A percentile compares a stretch with the other conserved stretches of the same genome.
phyloP scores from a whole-genome alignment of 2,888 invertebrate species.

The Drosophila kuntzei region DNA sequence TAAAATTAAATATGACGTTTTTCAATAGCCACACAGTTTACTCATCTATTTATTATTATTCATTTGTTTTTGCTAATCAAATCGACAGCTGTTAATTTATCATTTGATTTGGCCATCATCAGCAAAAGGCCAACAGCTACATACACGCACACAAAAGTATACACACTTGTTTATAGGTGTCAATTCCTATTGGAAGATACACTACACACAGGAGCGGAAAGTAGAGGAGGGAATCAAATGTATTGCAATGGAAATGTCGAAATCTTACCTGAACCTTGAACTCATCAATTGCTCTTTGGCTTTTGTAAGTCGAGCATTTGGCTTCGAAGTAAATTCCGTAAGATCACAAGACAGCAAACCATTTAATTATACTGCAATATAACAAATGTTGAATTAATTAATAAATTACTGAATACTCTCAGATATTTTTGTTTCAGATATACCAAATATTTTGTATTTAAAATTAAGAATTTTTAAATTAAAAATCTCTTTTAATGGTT shows the following conservation, averaged over 20 bases:
- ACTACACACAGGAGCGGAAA: neutral
- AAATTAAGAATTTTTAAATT: too few relatives aligned
- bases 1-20: neutral
- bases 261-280: neutral
- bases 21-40: neutral
- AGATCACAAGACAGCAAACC: too few relatives aligned
- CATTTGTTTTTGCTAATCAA: conserved; percentile 50
- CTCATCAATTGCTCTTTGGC: neutral
- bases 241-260: neutral
- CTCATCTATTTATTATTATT: conserved; percentile 35
- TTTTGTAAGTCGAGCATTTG: neutral
- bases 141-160: neutral
- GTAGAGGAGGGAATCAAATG: neutral
- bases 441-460: too few relatives aligned
- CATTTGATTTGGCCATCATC: conserved; percentile 22
- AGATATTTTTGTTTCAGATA: too few relatives aligned
- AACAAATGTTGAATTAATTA: too few relatives aligned
- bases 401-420: too few relatives aligned
- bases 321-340: neutral
- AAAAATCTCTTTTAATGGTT: too few relatives aligned
- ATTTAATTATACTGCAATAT: too few relatives aligned
- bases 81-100: conserved; percentile 29
- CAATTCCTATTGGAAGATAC: neutral
- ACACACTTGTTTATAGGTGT: neutral
- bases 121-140: neutral